These are phyloP conservation scores for Leptodactylus fuscus DNA, from an alignment of 2,113 vertebrate genomes.

Conservation along the genomic window DNA sequence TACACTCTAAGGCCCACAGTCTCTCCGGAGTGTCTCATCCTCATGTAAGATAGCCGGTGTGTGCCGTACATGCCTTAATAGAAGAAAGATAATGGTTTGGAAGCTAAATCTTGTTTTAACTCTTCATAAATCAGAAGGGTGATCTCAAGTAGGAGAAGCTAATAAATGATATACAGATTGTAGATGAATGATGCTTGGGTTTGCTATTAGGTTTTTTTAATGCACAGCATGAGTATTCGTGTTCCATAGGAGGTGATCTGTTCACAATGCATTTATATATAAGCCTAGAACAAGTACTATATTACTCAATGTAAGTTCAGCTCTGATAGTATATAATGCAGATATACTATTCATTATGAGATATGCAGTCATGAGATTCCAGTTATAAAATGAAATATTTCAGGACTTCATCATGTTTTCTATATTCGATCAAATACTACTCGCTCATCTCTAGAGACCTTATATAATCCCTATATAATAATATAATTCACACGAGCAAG, in stretches of 20 bases:
- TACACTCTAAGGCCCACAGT: constrained; percentile 42
- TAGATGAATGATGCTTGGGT: neutral
- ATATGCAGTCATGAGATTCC: neutral
- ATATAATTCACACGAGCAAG: too few relatives aligned
- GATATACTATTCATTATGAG: neutral
- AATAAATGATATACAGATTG: neutral
- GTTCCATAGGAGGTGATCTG: neutral
- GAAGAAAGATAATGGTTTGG: neutral
- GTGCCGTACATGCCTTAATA: constrained; percentile 5
- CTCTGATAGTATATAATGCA: neutral
- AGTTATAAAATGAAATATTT: too few relatives aligned
- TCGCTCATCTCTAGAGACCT: too few relatives aligned
- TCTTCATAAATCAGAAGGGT: neutral
- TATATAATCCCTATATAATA: too few relatives aligned
- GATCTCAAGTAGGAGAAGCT: neutral
- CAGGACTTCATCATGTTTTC: too few relatives aligned
- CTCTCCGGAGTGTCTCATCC: constrained; percentile 45
- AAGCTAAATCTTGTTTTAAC: neutral
- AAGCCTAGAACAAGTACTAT: neutral
- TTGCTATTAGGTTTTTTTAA: neutral
- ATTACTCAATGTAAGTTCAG: neutral
- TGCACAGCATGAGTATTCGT: neutral
- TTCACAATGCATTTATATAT: neutral
- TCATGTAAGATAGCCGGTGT: constrained; percentile 25
- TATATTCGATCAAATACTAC: too few relatives aligned